phyloP scores from a whole-genome alignment of 2,113 vertebrate species.

The Rhynchopsitta pachyrhyncha region DNA sequence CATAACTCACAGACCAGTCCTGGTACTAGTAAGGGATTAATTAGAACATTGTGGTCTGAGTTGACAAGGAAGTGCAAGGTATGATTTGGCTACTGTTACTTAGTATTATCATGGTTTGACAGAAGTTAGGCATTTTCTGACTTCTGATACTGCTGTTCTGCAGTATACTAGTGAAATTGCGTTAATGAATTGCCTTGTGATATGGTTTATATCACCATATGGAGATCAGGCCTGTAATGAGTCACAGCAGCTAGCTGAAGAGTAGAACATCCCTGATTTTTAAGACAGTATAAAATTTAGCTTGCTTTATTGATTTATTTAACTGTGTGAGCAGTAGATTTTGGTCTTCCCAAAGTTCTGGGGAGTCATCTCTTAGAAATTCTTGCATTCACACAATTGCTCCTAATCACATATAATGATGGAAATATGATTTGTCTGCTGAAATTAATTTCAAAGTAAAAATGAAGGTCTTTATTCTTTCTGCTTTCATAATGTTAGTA shows the following conservation, averaged over 20 bases:
- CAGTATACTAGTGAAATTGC: not conserved
- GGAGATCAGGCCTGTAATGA: not conserved
- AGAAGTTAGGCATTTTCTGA: not conserved
- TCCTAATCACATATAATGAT: not conserved
- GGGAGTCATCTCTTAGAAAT: not conserved
- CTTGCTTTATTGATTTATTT: not conserved
- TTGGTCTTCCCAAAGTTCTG: not conserved
- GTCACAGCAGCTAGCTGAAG: not conserved
- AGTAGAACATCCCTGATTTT: not conserved
- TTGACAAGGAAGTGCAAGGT: not conserved
- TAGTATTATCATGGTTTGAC: not conserved
- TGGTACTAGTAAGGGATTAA: not conserved
- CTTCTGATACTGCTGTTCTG: not conserved
- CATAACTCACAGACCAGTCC: not conserved
- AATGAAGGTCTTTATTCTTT: not conserved
- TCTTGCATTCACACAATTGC: not conserved
- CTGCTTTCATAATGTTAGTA: not conserved
- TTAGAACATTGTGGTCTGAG: not conserved
- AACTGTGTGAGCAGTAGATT: not conserved
- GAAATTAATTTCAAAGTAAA: not conserved
- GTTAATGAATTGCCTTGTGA: rapidly evolving
- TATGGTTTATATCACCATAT: not conserved
- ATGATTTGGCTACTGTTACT: not conserved
- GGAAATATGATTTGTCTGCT: not conserved
- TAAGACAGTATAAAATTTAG: not conserved